Evolutionary conservation across 1,140 invertebrate genomes (phyloP).

Genomic region (Drosophila nigrodunni): DNA sequence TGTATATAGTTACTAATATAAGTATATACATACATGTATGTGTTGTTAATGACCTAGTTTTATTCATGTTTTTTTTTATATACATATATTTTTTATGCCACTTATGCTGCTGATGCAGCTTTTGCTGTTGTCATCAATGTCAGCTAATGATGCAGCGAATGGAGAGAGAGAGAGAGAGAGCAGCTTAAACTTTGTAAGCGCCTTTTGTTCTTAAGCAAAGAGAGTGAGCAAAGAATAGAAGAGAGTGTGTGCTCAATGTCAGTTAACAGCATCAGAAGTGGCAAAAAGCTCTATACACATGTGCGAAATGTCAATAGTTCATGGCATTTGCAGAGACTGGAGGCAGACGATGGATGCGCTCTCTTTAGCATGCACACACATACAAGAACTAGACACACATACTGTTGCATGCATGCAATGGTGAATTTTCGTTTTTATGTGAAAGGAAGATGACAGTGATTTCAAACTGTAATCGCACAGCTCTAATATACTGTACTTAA

Average conservation of each 20-base stretch:
- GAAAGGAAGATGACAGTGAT: too few relatives aligned
- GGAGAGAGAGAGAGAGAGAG: neutral
- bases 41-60: constrained; percentile 52
- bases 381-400: neutral
- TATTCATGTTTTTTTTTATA: neutral
- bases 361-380: constrained; percentile 10
- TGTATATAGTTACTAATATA: constrained; percentile 1
- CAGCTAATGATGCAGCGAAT: constrained; percentile 35
- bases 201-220: neutral
- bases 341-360: neutral
- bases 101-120: constrained; percentile 47
- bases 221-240: neutral
- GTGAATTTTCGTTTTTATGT: constrained; percentile 1
- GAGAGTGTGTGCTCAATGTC: constrained; percentile 33
- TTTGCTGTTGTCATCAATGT: constrained; percentile 38
- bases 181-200: constrained; percentile 4
- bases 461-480: too few relatives aligned
- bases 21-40: constrained; percentile 5
- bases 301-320: constrained; percentile 47
- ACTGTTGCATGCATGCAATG: constrained; percentile 14
- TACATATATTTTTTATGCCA: constrained; percentile 19
- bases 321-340: constrained; percentile 33
- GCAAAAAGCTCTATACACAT: constrained; percentile 15
- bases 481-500: neutral
- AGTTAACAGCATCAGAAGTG: constrained; percentile 17